Conservation (phyloP, 2,888 invertebrate genomes). For the Cephus pygmeus region DNA sequence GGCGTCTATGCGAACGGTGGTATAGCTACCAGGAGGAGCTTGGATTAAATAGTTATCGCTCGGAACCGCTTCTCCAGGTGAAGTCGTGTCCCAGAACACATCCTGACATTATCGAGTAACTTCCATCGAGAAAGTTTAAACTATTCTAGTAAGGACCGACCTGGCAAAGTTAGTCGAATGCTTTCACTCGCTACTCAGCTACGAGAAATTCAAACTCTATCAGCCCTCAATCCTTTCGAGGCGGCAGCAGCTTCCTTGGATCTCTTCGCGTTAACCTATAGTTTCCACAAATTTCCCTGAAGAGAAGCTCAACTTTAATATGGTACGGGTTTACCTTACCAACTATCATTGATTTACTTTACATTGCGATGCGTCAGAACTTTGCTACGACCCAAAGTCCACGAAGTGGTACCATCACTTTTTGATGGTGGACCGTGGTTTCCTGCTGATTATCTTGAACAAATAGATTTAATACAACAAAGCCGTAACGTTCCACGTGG, state of each 20-base stretch:
- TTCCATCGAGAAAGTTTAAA: background rate
- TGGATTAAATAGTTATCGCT: background rate
- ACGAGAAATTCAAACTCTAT: background rate
- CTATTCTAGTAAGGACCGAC: background rate
- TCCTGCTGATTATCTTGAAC: background rate
- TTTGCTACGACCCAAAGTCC: background rate
- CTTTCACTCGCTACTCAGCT: background rate
- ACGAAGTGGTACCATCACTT: background rate
- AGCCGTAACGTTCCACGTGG: background rate
- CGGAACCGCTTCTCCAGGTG: background rate
- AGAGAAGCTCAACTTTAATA: conserved; percentile 52
- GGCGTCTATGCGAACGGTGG: background rate
- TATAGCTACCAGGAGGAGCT: background rate
- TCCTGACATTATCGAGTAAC: background rate
- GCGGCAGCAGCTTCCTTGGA: background rate
- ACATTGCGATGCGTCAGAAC: conserved; percentile 11
- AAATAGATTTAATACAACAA: background rate
- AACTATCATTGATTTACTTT: conserved; percentile 60
- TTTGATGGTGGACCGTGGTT: background rate
- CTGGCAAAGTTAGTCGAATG: background rate
- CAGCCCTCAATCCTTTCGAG: background rate
- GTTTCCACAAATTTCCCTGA: background rate
- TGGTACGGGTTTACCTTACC: conserved; percentile 59
- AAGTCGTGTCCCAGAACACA: background rate
- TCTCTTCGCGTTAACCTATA: background rate